These are phyloP conservation scores for Amphiprion clarkii DNA, from an alignment of 2,797 vertebrate genomes.

Conservation along the genomic window DNA sequence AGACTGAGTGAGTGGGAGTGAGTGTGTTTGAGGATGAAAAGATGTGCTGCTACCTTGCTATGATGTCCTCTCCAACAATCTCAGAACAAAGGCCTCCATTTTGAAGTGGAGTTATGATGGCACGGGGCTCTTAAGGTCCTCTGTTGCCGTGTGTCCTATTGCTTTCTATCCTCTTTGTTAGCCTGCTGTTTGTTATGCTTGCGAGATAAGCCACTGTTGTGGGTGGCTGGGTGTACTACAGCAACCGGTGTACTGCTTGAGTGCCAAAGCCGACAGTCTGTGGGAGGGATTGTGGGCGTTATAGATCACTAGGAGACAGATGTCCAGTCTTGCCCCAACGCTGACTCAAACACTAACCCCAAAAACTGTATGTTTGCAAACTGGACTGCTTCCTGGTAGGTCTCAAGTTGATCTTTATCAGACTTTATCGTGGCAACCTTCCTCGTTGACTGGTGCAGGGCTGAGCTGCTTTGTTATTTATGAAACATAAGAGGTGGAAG, in stretches of 20 bases:
- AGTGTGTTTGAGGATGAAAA: conserved; percentile 79
- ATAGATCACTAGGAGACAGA: conserved; percentile 77
- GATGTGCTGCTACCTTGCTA: conserved; percentile 70
- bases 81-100: conserved; percentile 78
- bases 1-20: conserved; percentile 67
- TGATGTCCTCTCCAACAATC: conserved; percentile 76
- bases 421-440: conserved; percentile 44
- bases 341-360: conserved; percentile 67
- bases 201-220: conserved; percentile 76
- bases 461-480: conserved; percentile 57
- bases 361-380: conserved; percentile 70
- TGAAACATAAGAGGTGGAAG: conserved; percentile 56
- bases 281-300: conserved; percentile 76
- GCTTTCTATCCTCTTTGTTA: conserved; percentile 72
- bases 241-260: conserved; percentile 67
- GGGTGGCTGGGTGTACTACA: conserved; percentile 69
- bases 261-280: conserved; percentile 78
- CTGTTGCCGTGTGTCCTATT: conserved; percentile 62
- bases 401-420: conserved; percentile 69
- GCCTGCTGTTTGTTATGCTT: conserved; percentile 72
- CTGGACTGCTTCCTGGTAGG: conserved; percentile 64
- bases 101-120: conserved; percentile 77
- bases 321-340: conserved; percentile 75
- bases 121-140: conserved; percentile 63
- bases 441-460: conserved; percentile 16